Percentiles rank a stretch among this genome's conserved stretches.
These are phyloP conservation scores for Trachelus iudaicus DNA, from an alignment of 2,888 invertebrate species.

Conservation along the genomic window DNA sequence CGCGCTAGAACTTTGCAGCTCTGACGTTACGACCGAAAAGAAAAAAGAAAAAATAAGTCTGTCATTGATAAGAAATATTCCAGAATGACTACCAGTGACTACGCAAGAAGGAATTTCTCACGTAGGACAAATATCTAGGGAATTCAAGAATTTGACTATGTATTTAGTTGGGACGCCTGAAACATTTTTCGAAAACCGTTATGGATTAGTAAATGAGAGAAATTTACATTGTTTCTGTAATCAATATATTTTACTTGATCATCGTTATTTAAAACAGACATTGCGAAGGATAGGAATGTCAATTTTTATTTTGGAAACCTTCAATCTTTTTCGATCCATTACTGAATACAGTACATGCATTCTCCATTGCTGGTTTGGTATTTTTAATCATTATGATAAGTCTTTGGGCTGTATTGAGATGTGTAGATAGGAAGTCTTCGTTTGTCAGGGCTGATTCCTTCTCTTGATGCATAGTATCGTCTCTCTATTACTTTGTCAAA, in stretches of 20 bases:
- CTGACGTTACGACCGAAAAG: neutral
- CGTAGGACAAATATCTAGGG: neutral
- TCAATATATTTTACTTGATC: neutral
- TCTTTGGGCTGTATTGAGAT: constrained; percentile 69
- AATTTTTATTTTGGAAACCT: neutral
- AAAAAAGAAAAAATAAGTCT: neutral
- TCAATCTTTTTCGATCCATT: neutral
- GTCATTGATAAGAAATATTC: neutral
- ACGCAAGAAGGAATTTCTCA: neutral
- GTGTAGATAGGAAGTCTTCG: constrained; percentile 65
- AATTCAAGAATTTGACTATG: neutral
- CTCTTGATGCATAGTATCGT: constrained; percentile 68
- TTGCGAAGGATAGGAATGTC: neutral
- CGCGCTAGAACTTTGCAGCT: neutral
- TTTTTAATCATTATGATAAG: constrained; percentile 70
- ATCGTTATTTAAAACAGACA: neutral
- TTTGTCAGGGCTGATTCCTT: constrained; percentile 69
- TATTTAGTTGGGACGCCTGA: neutral
- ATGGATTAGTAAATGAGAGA: neutral
- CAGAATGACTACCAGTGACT: neutral
- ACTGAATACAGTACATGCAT: neutral
- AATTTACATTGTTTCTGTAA: neutral
- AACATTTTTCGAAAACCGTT: neutral
- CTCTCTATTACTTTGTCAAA: constrained; percentile 86
- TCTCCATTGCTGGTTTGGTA: neutral